Evolutionary conservation across 2,113 vertebrate genomes (phyloP).

Genomic region (Aplodontia rufa): DNA sequence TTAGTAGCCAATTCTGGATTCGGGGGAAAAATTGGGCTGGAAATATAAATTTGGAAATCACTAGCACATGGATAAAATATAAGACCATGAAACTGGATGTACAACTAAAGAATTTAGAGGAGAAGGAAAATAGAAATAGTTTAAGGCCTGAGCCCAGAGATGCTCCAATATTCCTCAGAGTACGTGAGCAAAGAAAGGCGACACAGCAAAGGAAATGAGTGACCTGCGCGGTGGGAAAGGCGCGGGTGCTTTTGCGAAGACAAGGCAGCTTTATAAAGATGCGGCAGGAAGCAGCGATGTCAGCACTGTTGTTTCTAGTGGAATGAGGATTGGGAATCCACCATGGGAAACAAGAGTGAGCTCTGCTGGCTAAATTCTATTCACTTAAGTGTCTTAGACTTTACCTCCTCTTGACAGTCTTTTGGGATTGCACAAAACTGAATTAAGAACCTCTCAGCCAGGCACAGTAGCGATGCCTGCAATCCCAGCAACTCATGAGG

Average conservation of each 20-base stretch:
- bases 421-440: not conserved
- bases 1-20: not conserved
- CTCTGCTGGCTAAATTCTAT: not conserved
- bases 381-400: not conserved
- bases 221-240: not conserved
- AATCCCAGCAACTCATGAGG: too few species aligned
- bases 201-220: not conserved
- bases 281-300: not conserved
- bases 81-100: not conserved
- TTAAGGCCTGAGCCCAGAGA: not conserved
- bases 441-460: not conserved
- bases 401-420: not conserved
- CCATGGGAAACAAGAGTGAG: not conserved
- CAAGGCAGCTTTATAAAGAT: not conserved
- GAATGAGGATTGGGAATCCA: not conserved
- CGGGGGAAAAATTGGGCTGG: not conserved
- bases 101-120: not conserved
- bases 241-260: not conserved
- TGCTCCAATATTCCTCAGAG: not conserved
- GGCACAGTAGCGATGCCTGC: too few species aligned
- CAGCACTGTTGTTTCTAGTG: not conserved
- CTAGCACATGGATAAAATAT: not conserved
- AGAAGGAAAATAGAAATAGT: not conserved
- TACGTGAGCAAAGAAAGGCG: not conserved
- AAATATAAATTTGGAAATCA: slow-evolving; percentile 23